Evolutionary conservation across 2,113 vertebrate genomes (phyloP).

Genomic region (Natator depressus): DNA sequence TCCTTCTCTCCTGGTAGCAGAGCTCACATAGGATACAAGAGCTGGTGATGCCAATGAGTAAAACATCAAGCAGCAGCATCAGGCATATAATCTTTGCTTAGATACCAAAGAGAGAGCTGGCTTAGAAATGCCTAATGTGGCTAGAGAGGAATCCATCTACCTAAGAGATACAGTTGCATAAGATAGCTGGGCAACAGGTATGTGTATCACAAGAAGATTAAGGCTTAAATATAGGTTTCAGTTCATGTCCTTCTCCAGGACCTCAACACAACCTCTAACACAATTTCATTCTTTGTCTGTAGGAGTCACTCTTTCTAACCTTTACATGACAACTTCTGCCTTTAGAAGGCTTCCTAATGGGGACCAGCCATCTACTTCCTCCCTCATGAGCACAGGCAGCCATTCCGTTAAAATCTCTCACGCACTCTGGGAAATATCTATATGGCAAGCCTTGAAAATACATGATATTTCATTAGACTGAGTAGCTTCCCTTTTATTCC

Average conservation of each 20-base stretch:
- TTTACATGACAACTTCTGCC: background rate
- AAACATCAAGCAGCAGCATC: background rate
- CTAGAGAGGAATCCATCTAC: background rate
- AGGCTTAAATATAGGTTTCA: background rate
- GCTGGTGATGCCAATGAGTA: accelerated
- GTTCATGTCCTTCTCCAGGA: background rate
- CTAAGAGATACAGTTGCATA: background rate
- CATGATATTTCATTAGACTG: background rate
- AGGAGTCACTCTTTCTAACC: background rate
- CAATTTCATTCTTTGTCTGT: background rate
- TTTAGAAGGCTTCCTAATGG: background rate
- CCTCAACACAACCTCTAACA: background rate
- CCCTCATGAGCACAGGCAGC: background rate
- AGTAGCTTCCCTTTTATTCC: background rate
- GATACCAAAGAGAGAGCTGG: background rate
- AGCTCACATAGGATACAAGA: background rate
- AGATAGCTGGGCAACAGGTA: background rate
- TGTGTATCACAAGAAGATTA: background rate
- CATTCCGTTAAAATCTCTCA: background rate
- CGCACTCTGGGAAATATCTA: background rate
- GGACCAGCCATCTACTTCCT: background rate
- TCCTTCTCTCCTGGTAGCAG: background rate
- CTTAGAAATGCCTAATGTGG: background rate
- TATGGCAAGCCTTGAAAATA: background rate
- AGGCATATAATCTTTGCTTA: background rate